phyloP scores from a whole-genome alignment of 1,140 invertebrate species.

The Chelonus insularis region DNA sequence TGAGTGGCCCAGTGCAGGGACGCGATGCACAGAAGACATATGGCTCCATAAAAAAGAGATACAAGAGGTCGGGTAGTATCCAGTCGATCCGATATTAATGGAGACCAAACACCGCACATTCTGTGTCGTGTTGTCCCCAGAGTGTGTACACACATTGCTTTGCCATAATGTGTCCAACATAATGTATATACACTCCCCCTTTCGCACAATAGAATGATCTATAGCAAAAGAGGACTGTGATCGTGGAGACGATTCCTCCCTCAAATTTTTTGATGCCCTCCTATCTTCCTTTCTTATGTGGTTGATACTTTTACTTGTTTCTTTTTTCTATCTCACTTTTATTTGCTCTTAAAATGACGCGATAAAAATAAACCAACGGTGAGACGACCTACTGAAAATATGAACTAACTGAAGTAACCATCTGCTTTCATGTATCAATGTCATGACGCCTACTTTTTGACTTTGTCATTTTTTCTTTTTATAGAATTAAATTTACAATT shows the following conservation, averaged over 20 bases:
- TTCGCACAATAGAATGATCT: slow-evolving; percentile 48
- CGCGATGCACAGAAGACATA: slow-evolving; percentile 47
- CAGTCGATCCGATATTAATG: slow-evolving; percentile 56
- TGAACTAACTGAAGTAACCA: slow-evolving; percentile 13
- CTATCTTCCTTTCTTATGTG: slow-evolving; percentile 7
- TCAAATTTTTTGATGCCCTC: slow-evolving; percentile 8
- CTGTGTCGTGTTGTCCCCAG: slow-evolving; percentile 40
- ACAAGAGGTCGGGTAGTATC: slow-evolving; percentile 38
- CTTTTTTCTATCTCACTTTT: not conserved
- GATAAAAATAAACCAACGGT: slow-evolving; percentile 26
- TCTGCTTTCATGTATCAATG: slow-evolving; percentile 19
- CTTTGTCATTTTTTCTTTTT: not conserved
- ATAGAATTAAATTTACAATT: not conserved
- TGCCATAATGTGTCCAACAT: slow-evolving; percentile 42
- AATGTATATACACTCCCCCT: slow-evolving; percentile 48
- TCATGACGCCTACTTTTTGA: slow-evolving; percentile 7
- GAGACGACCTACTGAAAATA: slow-evolving; percentile 2
- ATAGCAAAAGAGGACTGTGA: slow-evolving; percentile 31
- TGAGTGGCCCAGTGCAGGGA: slow-evolving; percentile 37
- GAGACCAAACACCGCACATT: slow-evolving; percentile 55
- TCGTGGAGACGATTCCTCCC: slow-evolving; percentile 22
- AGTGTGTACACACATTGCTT: slow-evolving; percentile 43
- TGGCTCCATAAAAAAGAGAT: slow-evolving; percentile 52
- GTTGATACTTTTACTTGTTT: not conserved
- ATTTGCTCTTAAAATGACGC: slow-evolving; percentile 19